Evolutionary conservation across 2,888 invertebrate genomes (phyloP).

Genomic region (Lycophotia porphyrea): DNA sequence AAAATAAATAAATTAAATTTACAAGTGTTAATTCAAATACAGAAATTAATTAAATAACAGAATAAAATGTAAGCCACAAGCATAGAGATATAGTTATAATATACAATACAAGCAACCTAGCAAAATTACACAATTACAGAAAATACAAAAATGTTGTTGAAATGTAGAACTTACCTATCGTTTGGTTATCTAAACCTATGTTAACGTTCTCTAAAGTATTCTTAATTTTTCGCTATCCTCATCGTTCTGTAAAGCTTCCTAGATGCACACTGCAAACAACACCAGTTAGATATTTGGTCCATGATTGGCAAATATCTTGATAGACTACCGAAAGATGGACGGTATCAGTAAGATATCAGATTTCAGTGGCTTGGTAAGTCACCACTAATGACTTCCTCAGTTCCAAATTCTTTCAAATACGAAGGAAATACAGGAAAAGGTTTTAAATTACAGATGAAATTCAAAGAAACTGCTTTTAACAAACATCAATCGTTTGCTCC

Average conservation of each 20-base stretch:
- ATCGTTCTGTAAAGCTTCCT: not conserved
- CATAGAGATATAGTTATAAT: too few species aligned
- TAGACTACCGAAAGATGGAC: constrained; percentile 12
- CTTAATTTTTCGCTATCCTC: not conserved
- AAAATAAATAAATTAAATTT: too few species aligned
- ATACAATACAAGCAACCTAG: too few species aligned
- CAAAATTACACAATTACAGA: too few species aligned
- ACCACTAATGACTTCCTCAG: constrained; percentile 5
- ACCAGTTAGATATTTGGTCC: not conserved
- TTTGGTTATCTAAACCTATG: not conserved
- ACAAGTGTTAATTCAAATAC: too few species aligned
- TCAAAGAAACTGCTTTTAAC: constrained; percentile 25
- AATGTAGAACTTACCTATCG: too few species aligned
- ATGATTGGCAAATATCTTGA: not conserved
- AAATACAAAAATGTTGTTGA: too few species aligned
- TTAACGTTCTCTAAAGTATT: not conserved
- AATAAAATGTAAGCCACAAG: too few species aligned
- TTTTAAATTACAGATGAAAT: constrained; percentile 26
- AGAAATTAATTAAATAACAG: too few species aligned
- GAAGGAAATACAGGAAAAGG: constrained; percentile 19
- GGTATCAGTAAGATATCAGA: not conserved
- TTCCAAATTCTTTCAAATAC: not conserved
- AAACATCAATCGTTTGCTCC: constrained; percentile 35
- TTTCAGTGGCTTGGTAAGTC: not conserved
- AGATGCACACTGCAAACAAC: not conserved